Evolutionary conservation across 2,888 invertebrate genomes (phyloP).

Genomic region (Pasiphila rectangulata): DNA sequence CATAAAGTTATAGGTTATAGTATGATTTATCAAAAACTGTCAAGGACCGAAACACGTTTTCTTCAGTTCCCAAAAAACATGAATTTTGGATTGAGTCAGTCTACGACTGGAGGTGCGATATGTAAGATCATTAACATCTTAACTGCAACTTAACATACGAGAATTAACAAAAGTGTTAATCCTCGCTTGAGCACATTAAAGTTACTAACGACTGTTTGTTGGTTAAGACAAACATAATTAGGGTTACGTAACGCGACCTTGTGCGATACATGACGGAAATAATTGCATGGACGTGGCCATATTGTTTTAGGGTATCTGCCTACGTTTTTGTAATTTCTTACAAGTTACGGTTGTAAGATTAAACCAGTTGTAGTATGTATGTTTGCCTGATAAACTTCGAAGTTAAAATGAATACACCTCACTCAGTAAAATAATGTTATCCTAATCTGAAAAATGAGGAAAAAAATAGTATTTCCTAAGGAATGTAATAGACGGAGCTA

Average conservation of each 20-base stretch:
- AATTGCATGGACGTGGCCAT: constrained; percentile 46
- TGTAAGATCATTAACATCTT: no score
- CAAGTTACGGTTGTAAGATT: not conserved
- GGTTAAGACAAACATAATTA: constrained; percentile 28
- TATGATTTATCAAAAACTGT: no score
- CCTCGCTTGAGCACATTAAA: constrained; percentile 1
- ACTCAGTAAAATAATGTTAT: not conserved
- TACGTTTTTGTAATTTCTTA: not conserved
- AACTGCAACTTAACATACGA: no score
- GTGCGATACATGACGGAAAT: constrained; percentile 48
- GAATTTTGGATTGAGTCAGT: no score
- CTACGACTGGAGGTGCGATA: no score
- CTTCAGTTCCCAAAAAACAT: no score
- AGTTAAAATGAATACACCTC: not conserved
- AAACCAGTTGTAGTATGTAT: not conserved
- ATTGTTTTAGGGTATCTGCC: constrained; percentile 12
- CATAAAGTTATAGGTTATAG: no score
- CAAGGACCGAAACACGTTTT: no score
- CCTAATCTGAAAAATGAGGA: no score
- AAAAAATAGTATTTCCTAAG: no score
- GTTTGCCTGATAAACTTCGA: not conserved
- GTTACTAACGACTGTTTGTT: constrained; percentile 17
- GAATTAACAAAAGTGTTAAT: no score
- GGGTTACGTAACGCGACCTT: constrained; percentile 54
- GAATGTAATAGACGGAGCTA: no score